phyloP scores from a whole-genome alignment of 2,797 vertebrate genomes.

The Channallabes apus region DNA sequence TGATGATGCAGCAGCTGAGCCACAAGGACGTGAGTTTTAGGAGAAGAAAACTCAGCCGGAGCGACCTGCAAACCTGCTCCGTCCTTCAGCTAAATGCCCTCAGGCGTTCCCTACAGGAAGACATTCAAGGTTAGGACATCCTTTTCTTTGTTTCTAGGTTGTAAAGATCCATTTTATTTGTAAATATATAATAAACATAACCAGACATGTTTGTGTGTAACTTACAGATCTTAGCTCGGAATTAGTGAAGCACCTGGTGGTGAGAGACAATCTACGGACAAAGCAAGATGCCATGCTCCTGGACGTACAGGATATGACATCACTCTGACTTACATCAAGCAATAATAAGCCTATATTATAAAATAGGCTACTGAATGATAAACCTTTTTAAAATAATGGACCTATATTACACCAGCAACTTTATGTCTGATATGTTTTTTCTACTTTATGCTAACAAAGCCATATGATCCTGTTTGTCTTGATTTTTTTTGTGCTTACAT shows the following conservation, averaged over 20 bases:
- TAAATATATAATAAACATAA: not conserved
- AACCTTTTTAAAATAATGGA: conserved; percentile 12
- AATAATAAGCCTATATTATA: conserved; percentile 9
- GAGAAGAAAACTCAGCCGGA: conserved; percentile 52
- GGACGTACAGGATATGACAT: conserved; percentile 59
- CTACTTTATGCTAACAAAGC: conserved; percentile 48
- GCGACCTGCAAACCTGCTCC: conserved; percentile 59
- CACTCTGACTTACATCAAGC: conserved; percentile 37
- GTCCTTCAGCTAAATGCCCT: conserved; percentile 58
- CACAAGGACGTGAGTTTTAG: conserved; percentile 45
- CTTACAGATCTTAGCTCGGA: conserved; percentile 58
- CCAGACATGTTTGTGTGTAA: not conserved
- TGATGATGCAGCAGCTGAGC: conserved; percentile 44
- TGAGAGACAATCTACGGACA: conserved; percentile 55
- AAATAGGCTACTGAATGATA: not conserved
- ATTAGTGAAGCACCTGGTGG: conserved; percentile 57
- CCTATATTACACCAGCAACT: conserved; percentile 35
- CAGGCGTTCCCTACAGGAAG: conserved; percentile 54
- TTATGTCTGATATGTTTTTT: conserved; percentile 19
- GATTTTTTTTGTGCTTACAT: conserved; percentile 39
- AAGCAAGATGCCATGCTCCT: conserved; percentile 56
- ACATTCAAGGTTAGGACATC: conserved; percentile 57
- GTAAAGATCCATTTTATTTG: not conserved
- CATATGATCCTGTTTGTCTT: conserved; percentile 47
- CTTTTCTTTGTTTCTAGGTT: not conserved